Evolutionary conservation across 2,888 invertebrate genomes (phyloP), one percentile per base, ranked within the genome.

Genomic region (Stenodema calcarata): DNA sequence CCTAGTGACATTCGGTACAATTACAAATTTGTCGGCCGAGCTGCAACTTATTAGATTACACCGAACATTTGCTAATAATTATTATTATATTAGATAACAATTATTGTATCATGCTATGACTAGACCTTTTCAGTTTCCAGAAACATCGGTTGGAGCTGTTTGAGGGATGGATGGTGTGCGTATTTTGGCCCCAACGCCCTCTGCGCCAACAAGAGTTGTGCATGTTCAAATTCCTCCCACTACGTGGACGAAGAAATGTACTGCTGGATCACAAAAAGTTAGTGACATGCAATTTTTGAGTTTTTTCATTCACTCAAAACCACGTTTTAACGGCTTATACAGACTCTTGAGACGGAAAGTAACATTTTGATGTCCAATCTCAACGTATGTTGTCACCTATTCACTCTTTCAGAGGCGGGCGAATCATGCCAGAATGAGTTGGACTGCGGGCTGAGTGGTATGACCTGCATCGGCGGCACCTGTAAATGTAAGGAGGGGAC

Each of bases 261-360:
- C 86, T 91, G 91, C 84, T 91, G 91, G 91, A 28, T 75, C 3
- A 90, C 89, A n/a, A 89, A 76, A 54, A 79, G 88, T 88, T 75
- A 88, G 87, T 83, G 6, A n/a, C 4, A 35, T 18, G 4, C n/a
- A 7, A 35, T 4, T 35, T 7, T 27, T 69, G 16, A 12, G 9
- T 42, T 30, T 41, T 54, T 54, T 18, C 54, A 54, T 18, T 3
- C 4, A 18, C 4, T 2, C 9, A 18, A 2, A 54, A n/a, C n/a
- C n/a, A n/a, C n/a, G n/a, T n/a, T n/a, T n/a, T n/a, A n/a, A n/a
- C n/a, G n/a, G n/a, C n/a, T n/a, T n/a, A n/a, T n/a, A n/a, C n/a
- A n/a, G n/a, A n/a, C n/a, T n/a, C n/a, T n/a, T n/a, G n/a, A n/a
- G n/a, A n/a, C n/a, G n/a, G n/a, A n/a, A n/a, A n/a, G n/a, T n/a